Conservation (phyloP, 2,113 vertebrate species). For the Pseudorasbora parva region DNA sequence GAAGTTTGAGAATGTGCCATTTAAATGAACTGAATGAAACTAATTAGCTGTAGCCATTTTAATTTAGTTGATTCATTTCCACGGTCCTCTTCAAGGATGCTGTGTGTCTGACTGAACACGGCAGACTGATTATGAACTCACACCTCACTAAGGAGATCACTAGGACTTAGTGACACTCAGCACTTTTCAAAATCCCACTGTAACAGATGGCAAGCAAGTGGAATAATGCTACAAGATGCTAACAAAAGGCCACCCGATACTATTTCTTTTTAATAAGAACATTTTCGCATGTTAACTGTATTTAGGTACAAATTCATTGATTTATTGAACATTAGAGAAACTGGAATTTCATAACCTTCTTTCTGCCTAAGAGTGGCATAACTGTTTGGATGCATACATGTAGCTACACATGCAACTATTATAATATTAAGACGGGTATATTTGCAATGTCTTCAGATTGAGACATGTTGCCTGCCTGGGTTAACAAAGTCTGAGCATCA, state of each 20-base stretch:
- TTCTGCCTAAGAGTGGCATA: background rate
- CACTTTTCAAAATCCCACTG: slow-evolving; percentile 72
- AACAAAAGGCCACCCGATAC: background rate
- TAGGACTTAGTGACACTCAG: slow-evolving; percentile 71
- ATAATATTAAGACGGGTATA: background rate
- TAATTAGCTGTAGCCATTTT: background rate
- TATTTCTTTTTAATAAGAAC: background rate
- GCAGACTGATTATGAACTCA: slow-evolving; percentile 51
- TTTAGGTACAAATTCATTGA: background rate
- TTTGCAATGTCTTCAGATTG: background rate
- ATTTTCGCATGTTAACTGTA: background rate
- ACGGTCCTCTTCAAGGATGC: background rate
- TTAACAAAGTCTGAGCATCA: background rate
- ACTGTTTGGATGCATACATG: background rate
- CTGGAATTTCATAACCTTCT: background rate
- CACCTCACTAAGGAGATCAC: slow-evolving; percentile 66
- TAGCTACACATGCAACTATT: background rate
- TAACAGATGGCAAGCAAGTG: slow-evolving; percentile 68
- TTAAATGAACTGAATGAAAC: background rate
- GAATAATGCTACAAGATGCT: background rate
- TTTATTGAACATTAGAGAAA: background rate
- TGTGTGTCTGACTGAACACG: background rate
- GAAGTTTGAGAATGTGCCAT: background rate
- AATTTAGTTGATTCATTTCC: background rate
- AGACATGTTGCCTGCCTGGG: background rate